Percentiles rank a stretch among this genome's conserved stretches.
Evolutionary conservation across 1,140 invertebrate species (phyloP).

Genomic region (Physella acuta): DNA sequence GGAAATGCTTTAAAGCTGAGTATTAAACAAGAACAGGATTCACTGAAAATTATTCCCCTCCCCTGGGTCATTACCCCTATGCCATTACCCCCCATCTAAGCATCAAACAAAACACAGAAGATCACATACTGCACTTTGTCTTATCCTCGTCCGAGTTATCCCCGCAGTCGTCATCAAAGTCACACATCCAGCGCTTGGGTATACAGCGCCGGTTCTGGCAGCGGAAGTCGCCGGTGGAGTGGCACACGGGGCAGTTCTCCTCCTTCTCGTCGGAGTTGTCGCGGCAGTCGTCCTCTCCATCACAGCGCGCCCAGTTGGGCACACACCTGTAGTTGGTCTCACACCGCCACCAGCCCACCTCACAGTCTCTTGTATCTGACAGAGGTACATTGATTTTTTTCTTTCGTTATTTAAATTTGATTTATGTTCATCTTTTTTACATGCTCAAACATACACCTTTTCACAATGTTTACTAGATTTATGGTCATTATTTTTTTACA

Average conservation of each 20-base stretch:
- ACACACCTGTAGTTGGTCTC: constrained; percentile 82
- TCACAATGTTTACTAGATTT: too few species aligned
- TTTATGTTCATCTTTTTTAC: too few species aligned
- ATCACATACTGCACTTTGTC: constrained; percentile 69
- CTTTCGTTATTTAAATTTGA: too few species aligned
- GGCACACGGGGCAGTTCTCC: constrained; percentile 78
- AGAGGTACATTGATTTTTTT: too few species aligned
- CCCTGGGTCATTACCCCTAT: too few species aligned
- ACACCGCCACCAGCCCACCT: constrained; percentile 52
- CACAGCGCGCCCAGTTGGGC: constrained; percentile 90
- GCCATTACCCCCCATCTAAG: background rate
- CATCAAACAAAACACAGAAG: background rate
- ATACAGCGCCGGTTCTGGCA: constrained; percentile 91
- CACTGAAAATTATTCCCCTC: too few species aligned
- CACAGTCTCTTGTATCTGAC: constrained; percentile 32
- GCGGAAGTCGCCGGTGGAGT: constrained; percentile 82
- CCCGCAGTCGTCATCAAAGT: constrained; percentile 94
- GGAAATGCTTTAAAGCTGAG: too few species aligned
- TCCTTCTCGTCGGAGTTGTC: constrained; percentile 93
- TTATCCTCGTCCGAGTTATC: constrained; percentile 88
- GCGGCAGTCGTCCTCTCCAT: constrained; percentile 93
- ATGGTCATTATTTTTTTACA: too few species aligned
- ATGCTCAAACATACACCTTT: too few species aligned
- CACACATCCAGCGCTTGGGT: constrained; percentile 88
- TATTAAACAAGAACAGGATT: too few species aligned